Base-by-base conservation (phyloP, 2,888 invertebrate genomes). In the Clusia tigrina region DNA sequence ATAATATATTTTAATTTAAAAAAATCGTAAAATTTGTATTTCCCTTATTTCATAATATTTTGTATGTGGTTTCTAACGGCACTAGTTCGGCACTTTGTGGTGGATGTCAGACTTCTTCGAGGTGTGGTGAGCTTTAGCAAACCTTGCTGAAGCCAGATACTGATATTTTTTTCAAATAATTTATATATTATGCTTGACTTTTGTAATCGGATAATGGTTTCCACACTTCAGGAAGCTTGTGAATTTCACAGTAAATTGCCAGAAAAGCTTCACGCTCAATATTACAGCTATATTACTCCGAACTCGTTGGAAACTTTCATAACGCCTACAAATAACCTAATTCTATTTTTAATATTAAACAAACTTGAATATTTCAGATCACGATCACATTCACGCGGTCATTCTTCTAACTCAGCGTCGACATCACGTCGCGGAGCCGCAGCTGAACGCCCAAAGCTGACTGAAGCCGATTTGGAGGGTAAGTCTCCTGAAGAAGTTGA, bases 401-500 rank as follows among this genome's bases (percentile, higher is more conserved):
- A 60, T 38, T 70, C 67, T 58, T 69, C 71, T 23, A 67, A 69
- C 32, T 67, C 72, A 54, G 67, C 69, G 38, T 63, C 67, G 25
- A 63, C 68, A 15, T 74, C 78, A 18, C 71, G 77, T 54, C 76
- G 79, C 54, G 71, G 74, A 64, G 78, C 77, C 48, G 73, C 77
- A 54, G 68, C 82, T 26, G 89, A 90, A 73, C 87, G 90, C 59
- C 90, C 90, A 18, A 87, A 88, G 70, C 87, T 91, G 68, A 88
- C 89, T 77, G 95, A 93, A 67, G 93, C 93, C 17, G 95, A 96
- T 83, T 86, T 96, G 72, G 92, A 93, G 84, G 96, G 95, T 22
- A 95, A 96, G 85, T 89, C 92, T 23, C 91, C 93, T 1, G 95
- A 95, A 75, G 95, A 96, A 83, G 91, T 94, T 74, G 95, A 95